Evolutionary conservation across 2,113 vertebrate genomes (phyloP).

Genomic region (Dolichallabes microphthalmus): DNA sequence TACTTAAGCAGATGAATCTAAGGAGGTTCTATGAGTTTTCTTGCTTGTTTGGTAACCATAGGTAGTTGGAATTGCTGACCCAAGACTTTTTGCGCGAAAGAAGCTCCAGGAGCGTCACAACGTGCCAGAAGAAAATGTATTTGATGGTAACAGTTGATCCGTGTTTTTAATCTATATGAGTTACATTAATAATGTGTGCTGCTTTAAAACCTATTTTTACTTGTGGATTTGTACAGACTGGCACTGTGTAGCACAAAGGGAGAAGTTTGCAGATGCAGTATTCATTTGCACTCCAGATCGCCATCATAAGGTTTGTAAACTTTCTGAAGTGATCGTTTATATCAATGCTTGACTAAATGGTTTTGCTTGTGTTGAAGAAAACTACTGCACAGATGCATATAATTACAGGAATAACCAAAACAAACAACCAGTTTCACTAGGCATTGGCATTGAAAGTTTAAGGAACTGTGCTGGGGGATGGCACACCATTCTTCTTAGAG

Average conservation of each 20-base stretch:
- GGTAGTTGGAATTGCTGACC: slow-evolving; percentile 79
- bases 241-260: slow-evolving; percentile 64
- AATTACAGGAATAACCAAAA: neutral
- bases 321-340: neutral
- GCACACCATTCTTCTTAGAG: neutral
- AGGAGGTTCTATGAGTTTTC: neutral
- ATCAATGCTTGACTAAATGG: neutral
- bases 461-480: neutral
- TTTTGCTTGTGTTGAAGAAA: neutral
- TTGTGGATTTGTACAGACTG: slow-evolving; percentile 68
- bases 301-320: slow-evolving; percentile 74
- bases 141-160: slow-evolving; percentile 62
- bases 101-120: slow-evolving; percentile 67
- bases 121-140: slow-evolving; percentile 69
- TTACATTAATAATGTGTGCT: neutral
- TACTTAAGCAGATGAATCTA: neutral
- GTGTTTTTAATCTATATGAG: neutral
- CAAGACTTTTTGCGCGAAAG: slow-evolving; percentile 69
- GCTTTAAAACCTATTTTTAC: neutral
- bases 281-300: slow-evolving; percentile 80
- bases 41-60: slow-evolving; percentile 37
- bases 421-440: neutral
- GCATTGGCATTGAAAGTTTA: neutral
- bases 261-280: slow-evolving; percentile 81
- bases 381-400: neutral